Base-by-base conservation (phyloP, 2,888 invertebrate species). In the Mellilla xanthometata region DNA sequence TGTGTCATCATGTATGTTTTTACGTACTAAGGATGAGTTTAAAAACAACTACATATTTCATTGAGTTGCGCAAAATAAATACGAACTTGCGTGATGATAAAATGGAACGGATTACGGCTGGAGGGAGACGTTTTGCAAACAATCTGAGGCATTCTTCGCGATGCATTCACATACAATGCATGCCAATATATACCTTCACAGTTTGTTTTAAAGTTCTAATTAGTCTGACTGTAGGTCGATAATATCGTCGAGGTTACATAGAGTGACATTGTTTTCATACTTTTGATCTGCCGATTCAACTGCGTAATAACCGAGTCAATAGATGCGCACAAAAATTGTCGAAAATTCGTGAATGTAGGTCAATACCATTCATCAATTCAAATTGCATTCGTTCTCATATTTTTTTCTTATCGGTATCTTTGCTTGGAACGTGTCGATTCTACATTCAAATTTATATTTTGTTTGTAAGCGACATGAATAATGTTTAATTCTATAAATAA, bases 231-330 rank as follows among this genome's bases (percentile, higher is more conserved):
- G 11, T 39, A 0, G 9, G 7, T 3, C 11, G 13, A 32, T 40
- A 24, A 35, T 22, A 43, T 12, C 40, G 27, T 28, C 29, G 33
- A 34, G 27, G 27, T 34, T 26, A 26, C 38, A 38, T 40, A 38
- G 26, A 35, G 32, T 44, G 32, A 44, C 39, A 43, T 55, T 49
- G 41, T 67, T 59, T 65, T 62, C 62, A 64, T 60, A 63, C 55
- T 63, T 69, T 70, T 69, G 64, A 68, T 67, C 61, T 63, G 58
- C 56, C 53, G 58, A 60, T 58, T 56, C 52, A 52, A 67, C 69
- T 74, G 73, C 73, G 72, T 71, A 74, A 67, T 70, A 68, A 48
- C 46, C 27, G 30, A 52, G 42, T 43, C 43, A 31, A 38, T 33
- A 54, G 39, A 48, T 39, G 40, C 49, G 49, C 43, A 51, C 38